Base-by-base conservation (phyloP, 2,888 invertebrate genomes). In the Epinotia nisella region DNA sequence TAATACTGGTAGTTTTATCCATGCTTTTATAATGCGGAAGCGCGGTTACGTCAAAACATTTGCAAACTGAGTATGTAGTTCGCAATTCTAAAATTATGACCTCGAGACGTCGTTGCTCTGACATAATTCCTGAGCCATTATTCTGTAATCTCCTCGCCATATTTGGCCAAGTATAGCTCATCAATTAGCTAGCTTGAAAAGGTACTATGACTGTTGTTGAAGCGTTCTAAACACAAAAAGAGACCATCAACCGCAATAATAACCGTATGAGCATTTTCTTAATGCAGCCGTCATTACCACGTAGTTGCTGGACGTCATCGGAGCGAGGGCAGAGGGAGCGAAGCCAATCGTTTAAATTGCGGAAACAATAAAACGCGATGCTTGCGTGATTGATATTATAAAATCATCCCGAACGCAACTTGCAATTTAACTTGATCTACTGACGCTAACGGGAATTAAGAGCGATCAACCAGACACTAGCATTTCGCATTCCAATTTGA, bases 301-400 rank as follows among this genome's bases (percentile, higher is more conserved):
- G 73, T 45, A 41, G 62, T 56, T 39, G 35, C 56, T 24, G 17
- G 17, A 56, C 45, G 45, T 58, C 39, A 19, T 21, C 61, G 74
- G 77, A 62, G 64, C 56, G 75, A 62, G 59, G 72, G 71, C 74
- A 71, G 72, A 77, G 75, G 68, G 29, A 60, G 71, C 80, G 78
- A 81, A 78, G 78, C 82, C 80, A 85, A 86, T 87, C 79, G 78
- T 61, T 76, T 83, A 80, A 82, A 85, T 85, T 86, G 84, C 84
- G 87, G 87, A 86, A 87, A 86, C 82, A 84, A 86, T 87, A 86
- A 83, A 86, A 79, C 65, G 41, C 51, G 66, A 64, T 75, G 77
- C 75, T 76, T 78, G 76, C 78, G 76, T 83, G 82, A 86, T 86
- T 83, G 82, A 84, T 84, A 81, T 82, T 83, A 81, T 85, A 83